Percentiles rank a stretch among this genome's conserved stretches.
Conservation (phyloP, 2,888 invertebrate genomes). For the Rotaria macrura region DNA sequence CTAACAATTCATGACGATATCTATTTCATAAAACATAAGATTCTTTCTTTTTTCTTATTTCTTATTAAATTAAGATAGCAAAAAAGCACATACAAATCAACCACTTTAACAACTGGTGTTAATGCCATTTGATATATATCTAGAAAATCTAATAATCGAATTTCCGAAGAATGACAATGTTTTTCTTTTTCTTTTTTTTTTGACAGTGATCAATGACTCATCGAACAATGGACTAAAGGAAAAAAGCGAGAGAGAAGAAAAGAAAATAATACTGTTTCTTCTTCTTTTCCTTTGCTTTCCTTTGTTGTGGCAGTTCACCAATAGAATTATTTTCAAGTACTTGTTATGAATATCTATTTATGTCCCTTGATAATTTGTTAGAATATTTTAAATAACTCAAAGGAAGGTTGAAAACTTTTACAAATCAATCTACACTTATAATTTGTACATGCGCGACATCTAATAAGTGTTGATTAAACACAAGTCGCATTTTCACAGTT, state of each 20-base stretch:
- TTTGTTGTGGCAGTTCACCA: background rate
- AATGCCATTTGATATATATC: background rate
- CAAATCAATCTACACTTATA: no score
- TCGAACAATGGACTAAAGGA: background rate
- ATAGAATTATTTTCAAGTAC: background rate
- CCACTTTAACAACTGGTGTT: background rate
- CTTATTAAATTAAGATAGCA: background rate
- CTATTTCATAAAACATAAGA: background rate
- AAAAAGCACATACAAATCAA: background rate
- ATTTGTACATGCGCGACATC: background rate
- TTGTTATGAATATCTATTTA: background rate
- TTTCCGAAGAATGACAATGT: background rate
- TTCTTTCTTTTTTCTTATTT: background rate
- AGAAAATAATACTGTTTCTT: background rate
- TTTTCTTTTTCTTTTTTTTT: background rate
- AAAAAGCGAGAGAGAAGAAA: background rate
- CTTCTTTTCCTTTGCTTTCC: background rate
- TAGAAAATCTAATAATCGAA: background rate
- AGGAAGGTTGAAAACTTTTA: background rate
- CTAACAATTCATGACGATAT: conserved; percentile 1
- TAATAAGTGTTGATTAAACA: background rate
- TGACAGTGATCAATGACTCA: conserved; percentile 6
- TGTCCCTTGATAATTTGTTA: background rate
- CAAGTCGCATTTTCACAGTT: no score
- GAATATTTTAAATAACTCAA: background rate